These are phyloP conservation scores for Gadopsis marmoratus DNA, from an alignment of 2,797 vertebrate genomes.

Conservation along the genomic window DNA sequence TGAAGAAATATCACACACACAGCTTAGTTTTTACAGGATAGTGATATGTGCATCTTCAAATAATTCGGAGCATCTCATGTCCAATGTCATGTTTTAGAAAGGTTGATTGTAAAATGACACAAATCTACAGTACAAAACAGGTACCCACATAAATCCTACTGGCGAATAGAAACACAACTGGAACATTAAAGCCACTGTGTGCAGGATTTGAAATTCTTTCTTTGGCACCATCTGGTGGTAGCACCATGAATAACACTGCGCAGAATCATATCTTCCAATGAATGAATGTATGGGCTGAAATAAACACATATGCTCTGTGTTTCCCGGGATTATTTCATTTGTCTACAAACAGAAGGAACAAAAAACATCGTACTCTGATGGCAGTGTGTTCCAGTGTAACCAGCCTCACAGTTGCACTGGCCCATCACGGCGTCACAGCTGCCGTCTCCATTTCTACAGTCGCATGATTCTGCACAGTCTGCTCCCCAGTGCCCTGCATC, in stretches of 20 bases:
- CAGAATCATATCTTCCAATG: neutral
- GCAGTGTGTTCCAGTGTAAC: conserved; percentile 87
- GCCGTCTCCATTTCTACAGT: conserved; percentile 88
- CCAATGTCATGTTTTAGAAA: neutral
- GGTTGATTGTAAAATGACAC: neutral
- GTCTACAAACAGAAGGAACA: neutral
- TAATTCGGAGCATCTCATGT: neutral
- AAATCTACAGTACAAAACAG: neutral
- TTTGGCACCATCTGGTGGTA: conserved; percentile 36
- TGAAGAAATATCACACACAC: conserved; percentile 66
- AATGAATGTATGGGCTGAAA: neutral
- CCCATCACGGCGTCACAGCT: conserved; percentile 88
- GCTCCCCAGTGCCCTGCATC: conserved; percentile 89
- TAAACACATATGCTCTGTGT: neutral
- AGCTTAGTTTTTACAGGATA: neutral
- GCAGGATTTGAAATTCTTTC: neutral
- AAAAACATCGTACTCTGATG: conserved; percentile 85
- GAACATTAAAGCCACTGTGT: neutral
- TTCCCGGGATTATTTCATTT: neutral
- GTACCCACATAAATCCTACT: no score
- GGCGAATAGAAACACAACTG: neutral
- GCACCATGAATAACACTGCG: neutral
- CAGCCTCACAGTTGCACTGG: conserved; percentile 90
- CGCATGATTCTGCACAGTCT: conserved; percentile 85
- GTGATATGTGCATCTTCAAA: neutral